Evolutionary conservation across 2,888 invertebrate species (phyloP).

Genomic region (Drosophila nigritarsus): DNA sequence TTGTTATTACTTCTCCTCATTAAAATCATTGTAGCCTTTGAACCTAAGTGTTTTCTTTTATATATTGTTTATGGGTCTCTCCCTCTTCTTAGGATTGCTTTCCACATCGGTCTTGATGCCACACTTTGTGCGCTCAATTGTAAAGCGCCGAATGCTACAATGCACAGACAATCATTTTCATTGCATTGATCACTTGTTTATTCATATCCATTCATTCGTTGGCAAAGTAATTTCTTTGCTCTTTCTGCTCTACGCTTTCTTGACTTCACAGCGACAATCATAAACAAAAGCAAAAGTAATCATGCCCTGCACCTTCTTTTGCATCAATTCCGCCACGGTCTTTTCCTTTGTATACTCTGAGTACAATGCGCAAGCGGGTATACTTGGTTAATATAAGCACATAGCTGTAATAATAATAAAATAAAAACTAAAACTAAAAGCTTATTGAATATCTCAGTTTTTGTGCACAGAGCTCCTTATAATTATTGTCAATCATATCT

Average conservation of each 20-base stretch:
- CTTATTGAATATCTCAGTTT: background rate
- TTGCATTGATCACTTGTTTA: slow-evolving; percentile 83
- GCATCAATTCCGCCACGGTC: slow-evolving; percentile 24
- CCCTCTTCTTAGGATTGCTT: background rate
- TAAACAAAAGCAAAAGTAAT: slow-evolving; percentile 75
- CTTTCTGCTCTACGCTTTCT: slow-evolving; percentile 61
- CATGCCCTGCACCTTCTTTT: slow-evolving; percentile 59
- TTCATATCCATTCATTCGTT: slow-evolving; percentile 82
- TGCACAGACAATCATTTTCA: slow-evolving; percentile 75
- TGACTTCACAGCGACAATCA: slow-evolving; percentile 60
- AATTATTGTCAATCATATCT: background rate
- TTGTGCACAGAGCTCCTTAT: background rate
- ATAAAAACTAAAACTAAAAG: background rate
- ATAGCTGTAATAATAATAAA: background rate
- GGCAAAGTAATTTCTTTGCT: slow-evolving; percentile 83
- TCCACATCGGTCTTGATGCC: slow-evolving; percentile 9
- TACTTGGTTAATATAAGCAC: background rate
- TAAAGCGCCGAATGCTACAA: slow-evolving; percentile 65
- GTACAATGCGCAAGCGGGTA: slow-evolving; percentile 1
- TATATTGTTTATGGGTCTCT: slow-evolving; percentile 7
- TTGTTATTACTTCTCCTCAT: slow-evolving; percentile 33
- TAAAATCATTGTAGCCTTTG: slow-evolving; percentile 38
- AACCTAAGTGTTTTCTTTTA: slow-evolving; percentile 26
- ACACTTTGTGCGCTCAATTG: slow-evolving; percentile 75
- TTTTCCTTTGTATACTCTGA: slow-evolving; percentile 41